Conservation (phyloP, 2,888 invertebrate species). For the Andrena bicolor region DNA sequence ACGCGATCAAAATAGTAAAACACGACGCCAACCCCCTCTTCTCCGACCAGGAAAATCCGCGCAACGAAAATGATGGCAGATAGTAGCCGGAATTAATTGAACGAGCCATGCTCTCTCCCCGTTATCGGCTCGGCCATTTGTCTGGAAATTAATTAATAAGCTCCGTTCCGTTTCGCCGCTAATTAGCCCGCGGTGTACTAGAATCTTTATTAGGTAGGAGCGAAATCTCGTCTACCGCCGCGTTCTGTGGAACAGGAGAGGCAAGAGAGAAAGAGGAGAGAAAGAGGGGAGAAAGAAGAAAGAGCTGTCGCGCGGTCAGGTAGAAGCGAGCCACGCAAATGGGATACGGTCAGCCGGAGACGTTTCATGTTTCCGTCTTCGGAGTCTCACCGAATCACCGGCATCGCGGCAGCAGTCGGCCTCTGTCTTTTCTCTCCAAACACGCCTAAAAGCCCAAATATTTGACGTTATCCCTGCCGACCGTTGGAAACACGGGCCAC, state of each 20-base stretch:
- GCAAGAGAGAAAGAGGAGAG: background rate
- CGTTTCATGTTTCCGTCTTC: conserved; percentile 74
- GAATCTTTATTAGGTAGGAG: conserved; percentile 29
- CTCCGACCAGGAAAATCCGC: conserved; percentile 50
- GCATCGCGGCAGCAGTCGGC: conserved; percentile 66
- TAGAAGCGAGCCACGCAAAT: conserved; percentile 38
- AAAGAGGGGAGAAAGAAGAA: conserved; percentile 3
- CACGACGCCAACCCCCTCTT: background rate
- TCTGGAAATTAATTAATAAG: conserved; percentile 58
- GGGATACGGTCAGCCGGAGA: conserved; percentile 49
- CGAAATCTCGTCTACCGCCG: conserved; percentile 20
- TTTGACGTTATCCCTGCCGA: conserved; percentile 78
- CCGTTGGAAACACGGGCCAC: conserved; percentile 75
- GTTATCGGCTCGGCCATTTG: conserved; percentile 55
- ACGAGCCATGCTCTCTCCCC: conserved; percentile 34
- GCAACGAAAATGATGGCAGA: conserved; percentile 48
- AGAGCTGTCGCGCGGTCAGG: conserved; percentile 34
- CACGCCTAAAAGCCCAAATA: conserved; percentile 83
- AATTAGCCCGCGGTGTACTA: conserved; percentile 48
- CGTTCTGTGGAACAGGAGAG: background rate
- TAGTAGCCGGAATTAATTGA: conserved; percentile 61
- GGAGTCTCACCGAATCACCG: conserved; percentile 38
- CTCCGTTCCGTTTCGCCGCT: conserved; percentile 36
- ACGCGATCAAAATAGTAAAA: conserved; percentile 56
- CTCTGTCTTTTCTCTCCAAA: conserved; percentile 75